A percentile compares a stretch with the other conserved stretches of the same genome.
Evolutionary conservation across 2,888 invertebrate species (phyloP).

Genomic region (Patella ulyssiponensis): DNA sequence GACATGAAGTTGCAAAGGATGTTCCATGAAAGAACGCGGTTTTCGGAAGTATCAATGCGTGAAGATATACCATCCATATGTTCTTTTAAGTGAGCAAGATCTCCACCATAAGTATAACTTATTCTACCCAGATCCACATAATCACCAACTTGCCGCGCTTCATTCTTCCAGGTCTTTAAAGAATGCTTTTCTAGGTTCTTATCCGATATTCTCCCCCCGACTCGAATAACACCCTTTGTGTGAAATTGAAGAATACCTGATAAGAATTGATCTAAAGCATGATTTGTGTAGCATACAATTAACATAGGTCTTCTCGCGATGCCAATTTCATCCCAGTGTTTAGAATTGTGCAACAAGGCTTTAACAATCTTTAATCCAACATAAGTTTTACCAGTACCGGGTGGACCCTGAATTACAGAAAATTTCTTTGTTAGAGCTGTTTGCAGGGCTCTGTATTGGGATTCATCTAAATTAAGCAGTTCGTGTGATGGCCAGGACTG

Average conservation of each 20-base stretch:
- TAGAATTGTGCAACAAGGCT: constrained; percentile 77
- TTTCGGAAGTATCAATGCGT: constrained; percentile 18
- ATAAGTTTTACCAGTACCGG: constrained; percentile 89
- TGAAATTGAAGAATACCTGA: constrained; percentile 52
- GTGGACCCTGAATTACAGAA: constrained; percentile 77
- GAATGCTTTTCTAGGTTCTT: too few species aligned
- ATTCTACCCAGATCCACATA: not conserved
- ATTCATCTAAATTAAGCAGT: constrained; percentile 56
- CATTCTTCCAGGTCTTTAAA: not conserved
- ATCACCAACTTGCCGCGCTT: not conserved
- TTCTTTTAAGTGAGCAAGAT: not conserved
- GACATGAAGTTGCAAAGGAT: constrained; percentile 16
- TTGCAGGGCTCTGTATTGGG: constrained; percentile 60
- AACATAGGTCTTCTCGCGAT: constrained; percentile 45
- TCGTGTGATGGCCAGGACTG: constrained; percentile 49
- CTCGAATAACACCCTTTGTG: constrained; percentile 40
- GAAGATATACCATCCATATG: not conserved
- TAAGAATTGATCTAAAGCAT: constrained; percentile 66
- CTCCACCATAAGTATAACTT: not conserved
- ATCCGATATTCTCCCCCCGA: constrained; percentile 43
- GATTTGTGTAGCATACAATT: constrained; percentile 65
- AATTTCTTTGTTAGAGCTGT: constrained; percentile 63
- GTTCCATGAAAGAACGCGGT: constrained; percentile 35
- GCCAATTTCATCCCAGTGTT: constrained; percentile 65
- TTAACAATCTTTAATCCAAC: constrained; percentile 82